Base-by-base conservation (phyloP, 2,113 vertebrate species). In the Mellivora capensis region DNA sequence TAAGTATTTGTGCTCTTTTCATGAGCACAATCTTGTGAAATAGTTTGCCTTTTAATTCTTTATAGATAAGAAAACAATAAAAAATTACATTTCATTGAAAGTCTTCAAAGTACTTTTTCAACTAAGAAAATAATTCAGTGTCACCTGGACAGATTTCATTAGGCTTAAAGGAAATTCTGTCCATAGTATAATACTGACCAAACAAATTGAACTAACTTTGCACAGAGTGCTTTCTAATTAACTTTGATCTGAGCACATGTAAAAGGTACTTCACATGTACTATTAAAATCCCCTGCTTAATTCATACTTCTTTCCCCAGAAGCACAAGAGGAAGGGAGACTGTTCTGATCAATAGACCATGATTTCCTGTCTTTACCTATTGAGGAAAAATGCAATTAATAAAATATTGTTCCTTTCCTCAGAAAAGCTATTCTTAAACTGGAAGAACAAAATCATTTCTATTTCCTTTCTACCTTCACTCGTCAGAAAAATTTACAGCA, bases 381-480 rank as follows among this genome's bases (percentile, higher is more conserved):
- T 76, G 25, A 96, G 80, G 96, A 98, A 98, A 98, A 98, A 97
- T 94, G 87, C 96, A 96, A 97, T 97, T 98, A 98, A 98, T 96
- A 98, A 98, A 98, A 98, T 74, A 97, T 88, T 97, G 74, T 98
- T 98, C 97, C 98, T 98, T 98, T 98, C 92, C 91, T 94, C 76
- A 97, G 97, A 98, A 98, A 98, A 98, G 95, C 96, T 98, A 98
- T 98, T 98, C 94, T 98, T 97, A 98, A 98, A 98, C 91, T 96
- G 94, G 96, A 98, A 97, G 86, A 98, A 91, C 97, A 98, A 98
- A 96, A 98, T 96, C 59, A 96, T 98, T 98, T 98, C 97, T 98
- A 98, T 98, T 98, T 98, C 97, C 84, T 98, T 96, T 98, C 89
- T 95, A 94, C 85, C 90, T 98, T 97, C 92, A 97, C 96, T 96